A percentile compares a stretch with the other conserved stretches of the same genome.
Conservation (phyloP, 2,888 invertebrate genomes). For the Cynaeus angustus region DNA sequence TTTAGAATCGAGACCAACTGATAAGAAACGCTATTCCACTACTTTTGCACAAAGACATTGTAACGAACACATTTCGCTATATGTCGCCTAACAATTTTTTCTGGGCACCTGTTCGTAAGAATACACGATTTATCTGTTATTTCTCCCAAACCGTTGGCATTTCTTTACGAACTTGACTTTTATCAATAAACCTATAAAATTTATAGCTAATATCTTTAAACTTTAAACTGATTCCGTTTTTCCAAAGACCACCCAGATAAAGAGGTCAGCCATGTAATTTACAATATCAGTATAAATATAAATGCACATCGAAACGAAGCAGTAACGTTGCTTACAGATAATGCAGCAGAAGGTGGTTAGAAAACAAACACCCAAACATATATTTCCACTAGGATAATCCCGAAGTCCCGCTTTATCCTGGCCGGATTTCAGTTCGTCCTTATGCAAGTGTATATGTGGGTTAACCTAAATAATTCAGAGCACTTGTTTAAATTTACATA, state of each 20-base stretch:
- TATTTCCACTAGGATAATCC: slow-evolving; percentile 63
- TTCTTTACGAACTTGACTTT: slow-evolving; percentile 1
- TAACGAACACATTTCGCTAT: no score
- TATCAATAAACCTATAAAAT: slow-evolving; percentile 23
- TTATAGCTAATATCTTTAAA: slow-evolving; percentile 6
- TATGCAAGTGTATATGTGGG: slow-evolving; percentile 60
- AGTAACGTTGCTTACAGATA: neutral
- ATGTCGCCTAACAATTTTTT: no score
- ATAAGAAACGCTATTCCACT: no score
- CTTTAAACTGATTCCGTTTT: no score
- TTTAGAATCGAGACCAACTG: no score
- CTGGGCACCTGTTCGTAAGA: no score
- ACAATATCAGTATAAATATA: no score
- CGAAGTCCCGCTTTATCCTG: slow-evolving; percentile 56
- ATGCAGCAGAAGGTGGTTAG: neutral
- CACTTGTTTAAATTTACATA: slow-evolving; percentile 67
- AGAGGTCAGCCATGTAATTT: no score
- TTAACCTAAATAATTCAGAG: slow-evolving; percentile 67
- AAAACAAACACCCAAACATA: neutral
- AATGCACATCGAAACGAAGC: neutral
- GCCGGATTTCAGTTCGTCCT: slow-evolving; percentile 45
- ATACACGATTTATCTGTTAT: neutral
- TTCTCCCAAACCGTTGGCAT: slow-evolving; percentile 6
- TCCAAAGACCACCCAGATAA: no score
- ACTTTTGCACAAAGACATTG: no score